phyloP scores from a whole-genome alignment of 1,140 invertebrate species.

The Chironomus striatipennis region DNA sequence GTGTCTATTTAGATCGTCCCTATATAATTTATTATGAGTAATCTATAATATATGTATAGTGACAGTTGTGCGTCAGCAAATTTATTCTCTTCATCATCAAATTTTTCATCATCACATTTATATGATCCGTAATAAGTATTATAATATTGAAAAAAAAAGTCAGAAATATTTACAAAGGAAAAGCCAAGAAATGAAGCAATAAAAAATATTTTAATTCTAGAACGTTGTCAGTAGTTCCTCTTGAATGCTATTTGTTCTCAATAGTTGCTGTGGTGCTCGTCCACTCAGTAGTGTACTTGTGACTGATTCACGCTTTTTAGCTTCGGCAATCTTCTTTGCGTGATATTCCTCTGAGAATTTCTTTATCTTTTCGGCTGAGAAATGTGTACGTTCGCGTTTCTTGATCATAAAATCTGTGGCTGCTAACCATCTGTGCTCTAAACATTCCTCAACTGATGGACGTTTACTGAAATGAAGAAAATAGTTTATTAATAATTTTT shows the following conservation, averaged over 20 bases:
- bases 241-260: constrained; percentile 69
- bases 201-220: constrained; percentile 27
- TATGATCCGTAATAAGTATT: background rate
- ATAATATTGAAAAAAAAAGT: constrained; percentile 18
- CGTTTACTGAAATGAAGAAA: constrained; percentile 64
- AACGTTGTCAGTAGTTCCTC: constrained; percentile 63
- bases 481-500: background rate
- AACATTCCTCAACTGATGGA: constrained; percentile 84
- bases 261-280: constrained; percentile 48
- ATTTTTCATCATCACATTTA: background rate
- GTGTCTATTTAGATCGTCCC: background rate
- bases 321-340: constrained; percentile 48
- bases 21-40: no score
- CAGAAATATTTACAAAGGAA: constrained; percentile 21
- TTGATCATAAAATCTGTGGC: constrained; percentile 88
- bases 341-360: constrained; percentile 72
- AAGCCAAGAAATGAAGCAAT: constrained; percentile 2
- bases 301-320: constrained; percentile 49
- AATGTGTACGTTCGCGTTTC: constrained; percentile 80
- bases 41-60: background rate
- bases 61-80: background rate
- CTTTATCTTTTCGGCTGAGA: constrained; percentile 52
- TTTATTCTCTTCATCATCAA: background rate
- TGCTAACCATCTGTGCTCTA: constrained; percentile 91
- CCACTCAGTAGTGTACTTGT: constrained; percentile 37